A percentile compares a stretch with the other conserved stretches of the same genome.
These are phyloP conservation scores for Camponotus fellah DNA, from an alignment of 2,888 invertebrate genomes.

Conservation along the genomic window DNA sequence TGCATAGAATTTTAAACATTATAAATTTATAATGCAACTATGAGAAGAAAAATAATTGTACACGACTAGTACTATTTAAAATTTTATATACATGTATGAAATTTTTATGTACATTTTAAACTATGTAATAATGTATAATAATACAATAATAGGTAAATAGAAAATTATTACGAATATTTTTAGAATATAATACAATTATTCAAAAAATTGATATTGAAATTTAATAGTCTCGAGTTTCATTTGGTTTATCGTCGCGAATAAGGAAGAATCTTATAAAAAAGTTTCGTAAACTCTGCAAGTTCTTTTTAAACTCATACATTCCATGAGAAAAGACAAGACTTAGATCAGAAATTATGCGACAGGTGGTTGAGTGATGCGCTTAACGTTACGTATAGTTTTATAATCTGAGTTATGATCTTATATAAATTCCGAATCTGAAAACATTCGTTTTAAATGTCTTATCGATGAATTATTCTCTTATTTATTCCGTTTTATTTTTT, in stretches of 20 bases:
- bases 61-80: neutral
- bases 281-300: constrained; percentile 39
- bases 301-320: constrained; percentile 19
- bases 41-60: neutral
- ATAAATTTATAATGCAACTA: neutral
- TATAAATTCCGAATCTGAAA: constrained; percentile 53
- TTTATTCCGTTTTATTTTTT: constrained; percentile 36
- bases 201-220: neutral
- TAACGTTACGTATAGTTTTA: constrained; percentile 56
- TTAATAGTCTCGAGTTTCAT: neutral
- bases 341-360: constrained; percentile 70
- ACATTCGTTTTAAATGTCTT: constrained; percentile 30
- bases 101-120: neutral
- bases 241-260: constrained; percentile 27
- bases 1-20: neutral
- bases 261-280: constrained; percentile 31
- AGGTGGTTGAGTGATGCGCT: constrained; percentile 66
- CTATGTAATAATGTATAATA: neutral
- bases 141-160: neutral
- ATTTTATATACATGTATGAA: neutral
- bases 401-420: constrained; percentile 71
- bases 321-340: constrained; percentile 34
- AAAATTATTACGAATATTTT: neutral
- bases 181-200: constrained; percentile 3
- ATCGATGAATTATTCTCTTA: constrained; percentile 70